Evolutionary conservation across 2,113 vertebrate genomes (phyloP).

Genomic region (Tympanuchus pallidicinctus): DNA sequence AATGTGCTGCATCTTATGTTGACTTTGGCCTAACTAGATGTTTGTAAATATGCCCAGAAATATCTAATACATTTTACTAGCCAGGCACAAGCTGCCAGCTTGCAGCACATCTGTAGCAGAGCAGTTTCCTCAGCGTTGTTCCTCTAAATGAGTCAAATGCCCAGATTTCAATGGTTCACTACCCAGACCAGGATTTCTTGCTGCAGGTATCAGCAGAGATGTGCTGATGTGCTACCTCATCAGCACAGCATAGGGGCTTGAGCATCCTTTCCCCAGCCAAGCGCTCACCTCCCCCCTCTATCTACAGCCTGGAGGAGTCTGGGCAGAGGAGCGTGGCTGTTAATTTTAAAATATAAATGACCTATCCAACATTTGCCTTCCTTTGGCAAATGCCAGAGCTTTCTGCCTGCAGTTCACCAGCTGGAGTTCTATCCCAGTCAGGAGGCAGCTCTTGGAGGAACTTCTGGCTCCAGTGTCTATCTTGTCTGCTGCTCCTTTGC

Average conservation of each 20-base stretch:
- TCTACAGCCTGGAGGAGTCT: neutral
- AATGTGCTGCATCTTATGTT: neutral
- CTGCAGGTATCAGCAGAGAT: neutral
- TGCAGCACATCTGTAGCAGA: neutral
- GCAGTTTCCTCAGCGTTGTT: neutral
- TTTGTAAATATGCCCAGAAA: slow-evolving; percentile 55
- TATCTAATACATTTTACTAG: slow-evolving; percentile 2
- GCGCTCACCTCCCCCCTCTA: neutral
- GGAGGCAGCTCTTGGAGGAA: slow-evolving; percentile 13
- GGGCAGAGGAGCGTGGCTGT: neutral
- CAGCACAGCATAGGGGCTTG: neutral
- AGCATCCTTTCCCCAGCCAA: neutral
- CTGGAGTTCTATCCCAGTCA: slow-evolving; percentile 48
- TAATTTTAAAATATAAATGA: too few relatives aligned
- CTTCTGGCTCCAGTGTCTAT: slow-evolving; percentile 57
- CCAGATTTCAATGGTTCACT: neutral
- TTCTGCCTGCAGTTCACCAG: slow-evolving; percentile 47
- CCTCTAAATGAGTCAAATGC: neutral
- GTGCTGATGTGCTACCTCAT: neutral
- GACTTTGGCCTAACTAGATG: slow-evolving; percentile 24
- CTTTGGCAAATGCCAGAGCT: slow-evolving; percentile 41
- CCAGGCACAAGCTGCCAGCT: neutral
- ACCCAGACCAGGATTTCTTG: neutral
- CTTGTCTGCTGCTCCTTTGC: slow-evolving; percentile 57
- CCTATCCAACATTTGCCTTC: neutral